Percentiles rank a stretch among this genome's conserved stretches.
Conservation (phyloP, 2,888 invertebrate genomes). For the Macaria notata region DNA sequence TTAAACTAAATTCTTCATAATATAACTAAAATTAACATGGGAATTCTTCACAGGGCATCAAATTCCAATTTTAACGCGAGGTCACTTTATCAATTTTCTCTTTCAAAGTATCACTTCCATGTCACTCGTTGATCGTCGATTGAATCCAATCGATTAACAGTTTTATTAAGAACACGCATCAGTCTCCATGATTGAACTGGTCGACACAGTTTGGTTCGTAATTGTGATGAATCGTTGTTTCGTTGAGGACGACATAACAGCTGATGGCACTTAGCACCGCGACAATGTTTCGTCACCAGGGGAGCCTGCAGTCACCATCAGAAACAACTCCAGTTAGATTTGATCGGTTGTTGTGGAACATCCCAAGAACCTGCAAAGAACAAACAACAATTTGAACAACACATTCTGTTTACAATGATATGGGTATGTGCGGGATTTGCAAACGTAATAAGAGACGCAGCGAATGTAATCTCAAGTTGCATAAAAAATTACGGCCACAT, state of each 20-base stretch:
- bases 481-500: slow-evolving; percentile 14
- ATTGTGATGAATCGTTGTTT: slow-evolving; percentile 51
- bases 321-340: slow-evolving; percentile 14
- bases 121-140: slow-evolving; percentile 52
- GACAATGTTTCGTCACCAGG: neutral
- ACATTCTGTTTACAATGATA: slow-evolving; percentile 1
- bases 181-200: slow-evolving; percentile 52
- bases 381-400: slow-evolving; percentile 9
- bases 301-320: slow-evolving; percentile 10
- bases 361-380: slow-evolving; percentile 31
- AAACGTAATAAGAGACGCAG: slow-evolving; percentile 12
- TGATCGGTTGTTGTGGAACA: slow-evolving; percentile 14
- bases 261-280: slow-evolving; percentile 10
- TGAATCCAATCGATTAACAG: slow-evolving; percentile 48
- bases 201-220: slow-evolving; percentile 39
- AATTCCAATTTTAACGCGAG: slow-evolving; percentile 45
- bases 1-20: slow-evolving; percentile 34
- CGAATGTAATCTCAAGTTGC: slow-evolving; percentile 9
- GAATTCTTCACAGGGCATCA: slow-evolving; percentile 32
- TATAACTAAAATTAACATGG: slow-evolving; percentile 27
- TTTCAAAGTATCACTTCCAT: slow-evolving; percentile 46
- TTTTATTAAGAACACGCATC: slow-evolving; percentile 48
- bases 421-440: neutral
- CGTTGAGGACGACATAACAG: slow-evolving; percentile 3
- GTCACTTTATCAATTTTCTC: slow-evolving; percentile 47